Conservation (phyloP, 1,140 invertebrate species). For the Drosophila micromelanica region DNA sequence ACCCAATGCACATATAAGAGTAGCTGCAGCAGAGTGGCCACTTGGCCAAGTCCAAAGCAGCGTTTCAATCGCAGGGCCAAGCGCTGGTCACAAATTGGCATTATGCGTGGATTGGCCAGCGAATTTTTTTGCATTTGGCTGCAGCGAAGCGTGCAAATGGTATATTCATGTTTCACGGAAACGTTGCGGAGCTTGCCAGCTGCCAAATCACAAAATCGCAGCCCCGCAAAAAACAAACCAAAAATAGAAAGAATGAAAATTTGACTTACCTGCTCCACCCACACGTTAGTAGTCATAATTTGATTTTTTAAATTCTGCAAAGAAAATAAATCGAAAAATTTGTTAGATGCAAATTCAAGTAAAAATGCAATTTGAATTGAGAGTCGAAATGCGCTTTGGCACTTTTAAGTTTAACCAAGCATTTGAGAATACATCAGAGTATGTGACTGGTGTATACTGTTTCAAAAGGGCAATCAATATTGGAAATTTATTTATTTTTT, state of each 20-base stretch:
- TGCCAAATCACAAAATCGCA: slow-evolving; percentile 32
- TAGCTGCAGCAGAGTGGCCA: slow-evolving; percentile 24
- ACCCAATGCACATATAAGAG: slow-evolving; percentile 59
- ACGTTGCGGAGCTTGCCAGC: slow-evolving; percentile 25
- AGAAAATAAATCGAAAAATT: slow-evolving; percentile 72
- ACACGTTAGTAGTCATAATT: slow-evolving; percentile 98
- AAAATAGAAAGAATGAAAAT: slow-evolving; percentile 4
- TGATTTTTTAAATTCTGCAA: slow-evolving; percentile 97
- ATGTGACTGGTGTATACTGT: background rate
- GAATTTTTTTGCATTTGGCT: slow-evolving; percentile 64
- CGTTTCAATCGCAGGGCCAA: slow-evolving; percentile 9
- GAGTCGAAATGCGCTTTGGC: slow-evolving; percentile 18
- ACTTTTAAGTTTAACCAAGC: background rate
- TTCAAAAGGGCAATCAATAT: too few species aligned
- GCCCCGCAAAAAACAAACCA: slow-evolving; percentile 1
- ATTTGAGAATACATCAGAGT: background rate
- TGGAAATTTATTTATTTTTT: background rate
- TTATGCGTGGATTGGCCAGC: slow-evolving; percentile 53
- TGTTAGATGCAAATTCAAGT: slow-evolving; percentile 40
- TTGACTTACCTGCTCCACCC: slow-evolving; percentile 95
- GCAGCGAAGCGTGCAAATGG: slow-evolving; percentile 70
- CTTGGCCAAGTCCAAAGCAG: slow-evolving; percentile 25
- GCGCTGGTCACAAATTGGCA: slow-evolving; percentile 47
- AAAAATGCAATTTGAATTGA: slow-evolving; percentile 19
- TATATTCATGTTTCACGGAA: slow-evolving; percentile 68